Evolutionary conservation across 2,888 invertebrate genomes (phyloP).

Genomic region (Frankliniella fusca): DNA sequence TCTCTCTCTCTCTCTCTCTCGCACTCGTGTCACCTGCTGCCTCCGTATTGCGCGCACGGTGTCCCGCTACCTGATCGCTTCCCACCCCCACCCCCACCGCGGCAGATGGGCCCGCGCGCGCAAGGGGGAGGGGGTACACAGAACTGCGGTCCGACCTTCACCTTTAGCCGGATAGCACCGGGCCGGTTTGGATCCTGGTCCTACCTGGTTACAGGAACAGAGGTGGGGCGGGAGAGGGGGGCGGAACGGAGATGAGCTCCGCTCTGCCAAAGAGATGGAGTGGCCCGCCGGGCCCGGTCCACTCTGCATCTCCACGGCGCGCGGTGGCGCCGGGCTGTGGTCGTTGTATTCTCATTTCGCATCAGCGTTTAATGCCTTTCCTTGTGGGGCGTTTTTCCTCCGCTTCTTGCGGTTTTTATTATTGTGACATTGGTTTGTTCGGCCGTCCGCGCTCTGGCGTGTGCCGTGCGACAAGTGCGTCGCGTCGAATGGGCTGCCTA

Average conservation of each 20-base stretch:
- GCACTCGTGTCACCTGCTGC: not conserved
- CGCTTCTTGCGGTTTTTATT: too few species aligned
- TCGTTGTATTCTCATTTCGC: too few species aligned
- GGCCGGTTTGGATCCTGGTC: not conserved
- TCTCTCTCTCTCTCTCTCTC: too few species aligned
- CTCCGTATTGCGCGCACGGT: not conserved
- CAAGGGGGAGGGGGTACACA: not conserved
- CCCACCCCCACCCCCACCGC: not conserved
- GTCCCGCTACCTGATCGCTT: not conserved
- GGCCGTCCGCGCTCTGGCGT: too few species aligned
- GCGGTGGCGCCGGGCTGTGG: too few species aligned
- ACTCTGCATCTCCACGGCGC: too few species aligned
- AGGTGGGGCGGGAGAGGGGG: not conserved
- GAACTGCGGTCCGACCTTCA: not conserved
- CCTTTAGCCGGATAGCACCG: constrained; percentile 5
- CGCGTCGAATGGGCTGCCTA: constrained; percentile 4
- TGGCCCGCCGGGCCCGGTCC: too few species aligned
- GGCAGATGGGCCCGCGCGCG: not conserved
- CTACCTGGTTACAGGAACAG: not conserved
- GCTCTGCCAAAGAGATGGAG: too few species aligned
- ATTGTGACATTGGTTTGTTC: too few species aligned
- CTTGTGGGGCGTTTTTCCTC: too few species aligned
- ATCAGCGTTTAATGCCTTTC: too few species aligned
- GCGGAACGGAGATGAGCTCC: not conserved
- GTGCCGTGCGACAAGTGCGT: not conserved